Evolutionary conservation across 2,888 invertebrate species (phyloP), one percentile per base, ranked within the genome.

Genomic region (Lottia gigantea): DNA sequence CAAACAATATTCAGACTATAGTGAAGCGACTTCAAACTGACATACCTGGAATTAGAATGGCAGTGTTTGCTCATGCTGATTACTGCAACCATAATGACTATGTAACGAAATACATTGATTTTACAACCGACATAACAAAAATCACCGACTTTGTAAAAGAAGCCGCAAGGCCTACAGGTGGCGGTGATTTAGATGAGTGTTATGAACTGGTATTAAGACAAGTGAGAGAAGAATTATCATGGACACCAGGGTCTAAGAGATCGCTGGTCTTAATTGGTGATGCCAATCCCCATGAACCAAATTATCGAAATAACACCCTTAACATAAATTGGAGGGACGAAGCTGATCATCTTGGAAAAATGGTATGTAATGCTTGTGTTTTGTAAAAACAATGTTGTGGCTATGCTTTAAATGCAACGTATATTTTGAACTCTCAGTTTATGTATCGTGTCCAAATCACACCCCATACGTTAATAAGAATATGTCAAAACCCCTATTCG

Each of bases 181-280:
- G 86, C 0, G 85, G 86, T 0, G 86, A 87, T 72, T 71, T 72
- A 0, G 83, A 83, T 26, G 87, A 87, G 66, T 86, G 86, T 68
- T 87, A 87, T 74, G 87, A 87, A 73, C 78, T 87, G 46, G 87
- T 86, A 12, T 78, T 87, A 46, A 76, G 80, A 46, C 77, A 86
- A 73, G 84, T 81, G 4, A 77, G 84, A 26, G 79, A 79, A 2
- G 73, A 82, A 67, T 74, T 85, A 62, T 81, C 82, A 16, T 87
- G 87, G 87, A 83, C 82, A 7, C 81, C 83, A 0, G 83, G 82
- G 11, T 80, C 83, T 31, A 82, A 83, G 66, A 76, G 84, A 23
- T 81, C 83, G 7, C 78, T 87, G 47, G 83, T 87, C 7, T 79
- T 87, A 82, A 85, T 87, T 31, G 87, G 86, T 0, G 87, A 87